Percentiles rank a stretch among this genome's conserved stretches.
phyloP scores from a whole-genome alignment of 1,140 invertebrate genomes.

The Adelges cooleyi region DNA sequence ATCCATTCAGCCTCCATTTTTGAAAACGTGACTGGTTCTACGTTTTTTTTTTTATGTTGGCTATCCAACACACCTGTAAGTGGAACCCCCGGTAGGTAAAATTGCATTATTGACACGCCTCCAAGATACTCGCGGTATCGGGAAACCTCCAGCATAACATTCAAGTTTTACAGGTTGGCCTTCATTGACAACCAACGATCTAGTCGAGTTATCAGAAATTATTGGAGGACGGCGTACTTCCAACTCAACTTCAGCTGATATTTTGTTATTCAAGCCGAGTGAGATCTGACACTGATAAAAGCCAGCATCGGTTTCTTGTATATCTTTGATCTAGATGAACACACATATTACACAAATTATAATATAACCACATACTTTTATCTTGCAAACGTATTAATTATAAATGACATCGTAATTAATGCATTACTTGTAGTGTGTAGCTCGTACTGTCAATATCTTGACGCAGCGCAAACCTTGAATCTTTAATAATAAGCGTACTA shows the following conservation, averaged over 20 bases:
- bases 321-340: conserved; percentile 82
- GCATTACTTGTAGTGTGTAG: conserved; percentile 60
- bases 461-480: conserved; percentile 71
- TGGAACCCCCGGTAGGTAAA: conserved; percentile 74
- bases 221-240: conserved; percentile 73
- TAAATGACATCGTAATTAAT: too few species aligned
- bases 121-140: conserved; percentile 75
- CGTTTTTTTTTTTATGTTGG: too few species aligned
- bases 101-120: conserved; percentile 84
- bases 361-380: too few species aligned
- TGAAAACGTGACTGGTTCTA: too few species aligned
- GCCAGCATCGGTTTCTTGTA: conserved; percentile 85
- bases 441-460: conserved; percentile 66
- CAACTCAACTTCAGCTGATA: conserved; percentile 69
- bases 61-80: conserved; percentile 49
- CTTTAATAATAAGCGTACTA: conserved; percentile 68
- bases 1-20: too few species aligned
- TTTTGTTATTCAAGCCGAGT: conserved; percentile 61
- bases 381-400: too few species aligned
- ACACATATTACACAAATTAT: conserved; percentile 17
- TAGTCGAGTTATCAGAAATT: conserved; percentile 83
- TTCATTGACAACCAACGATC: conserved; percentile 71
- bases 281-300: conserved; percentile 77
- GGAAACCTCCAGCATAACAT: conserved; percentile 77
- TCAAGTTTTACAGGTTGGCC: conserved; percentile 64